phyloP scores from a whole-genome alignment of 2,113 vertebrate species.

The Caracal caracal region DNA sequence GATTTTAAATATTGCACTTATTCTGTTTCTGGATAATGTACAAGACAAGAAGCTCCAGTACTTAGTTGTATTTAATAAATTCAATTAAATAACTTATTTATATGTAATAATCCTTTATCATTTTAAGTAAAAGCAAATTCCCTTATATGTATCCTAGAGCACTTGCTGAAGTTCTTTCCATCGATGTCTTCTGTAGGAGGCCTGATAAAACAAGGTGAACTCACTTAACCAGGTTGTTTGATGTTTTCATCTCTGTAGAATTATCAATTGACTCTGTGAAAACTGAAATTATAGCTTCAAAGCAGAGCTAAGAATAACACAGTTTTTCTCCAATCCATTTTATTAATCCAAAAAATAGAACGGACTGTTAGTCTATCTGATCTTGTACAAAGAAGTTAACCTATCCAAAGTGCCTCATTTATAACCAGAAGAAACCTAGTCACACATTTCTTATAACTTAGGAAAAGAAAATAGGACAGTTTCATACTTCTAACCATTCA shows the following conservation, averaged over 20 bases:
- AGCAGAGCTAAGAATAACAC: background rate
- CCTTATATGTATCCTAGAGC: background rate
- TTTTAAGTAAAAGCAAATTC: constrained; percentile 28
- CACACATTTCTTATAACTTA: background rate
- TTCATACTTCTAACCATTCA: background rate
- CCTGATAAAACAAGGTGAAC: background rate
- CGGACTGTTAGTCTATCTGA: background rate
- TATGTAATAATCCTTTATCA: background rate
- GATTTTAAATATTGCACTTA: constrained; percentile 8
- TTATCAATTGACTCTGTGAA: background rate
- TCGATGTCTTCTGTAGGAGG: background rate
- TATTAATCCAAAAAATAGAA: background rate
- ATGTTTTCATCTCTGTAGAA: constrained; percentile 4
- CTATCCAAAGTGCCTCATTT: background rate
- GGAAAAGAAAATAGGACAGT: background rate
- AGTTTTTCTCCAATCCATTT: constrained; percentile 40
- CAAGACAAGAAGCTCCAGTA: background rate
- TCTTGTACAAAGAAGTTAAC: background rate
- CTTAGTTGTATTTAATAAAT: constrained; percentile 40
- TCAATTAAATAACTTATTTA: constrained; percentile 39
- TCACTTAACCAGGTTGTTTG: background rate
- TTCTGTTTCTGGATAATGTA: constrained; percentile 21
- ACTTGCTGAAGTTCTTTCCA: background rate
- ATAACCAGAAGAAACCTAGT: background rate
- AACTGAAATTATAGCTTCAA: background rate